Evolutionary conservation across 2,888 invertebrate genomes (phyloP).

Genomic region (Rotaria macrura): DNA sequence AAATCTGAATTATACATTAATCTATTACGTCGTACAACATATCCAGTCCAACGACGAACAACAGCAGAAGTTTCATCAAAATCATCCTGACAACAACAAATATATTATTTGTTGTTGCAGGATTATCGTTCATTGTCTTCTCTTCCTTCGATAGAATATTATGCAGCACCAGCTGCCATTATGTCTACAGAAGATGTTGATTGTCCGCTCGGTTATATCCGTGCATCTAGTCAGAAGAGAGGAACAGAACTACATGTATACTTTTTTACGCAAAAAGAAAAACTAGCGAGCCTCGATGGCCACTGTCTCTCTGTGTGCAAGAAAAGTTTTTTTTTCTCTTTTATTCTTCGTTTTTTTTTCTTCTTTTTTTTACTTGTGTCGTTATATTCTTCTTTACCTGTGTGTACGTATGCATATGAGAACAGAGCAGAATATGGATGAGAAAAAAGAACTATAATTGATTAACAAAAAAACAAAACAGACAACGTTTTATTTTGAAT

Average conservation of each 20-base stretch:
- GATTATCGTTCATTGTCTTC: not conserved
- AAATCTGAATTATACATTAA: conserved; percentile 54
- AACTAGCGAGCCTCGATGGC: not conserved
- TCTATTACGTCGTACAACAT: conserved; percentile 34
- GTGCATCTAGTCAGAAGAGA: conserved; percentile 7
- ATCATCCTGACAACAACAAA: not conserved
- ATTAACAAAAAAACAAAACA: not conserved
- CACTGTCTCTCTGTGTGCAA: not conserved
- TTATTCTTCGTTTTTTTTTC: not conserved
- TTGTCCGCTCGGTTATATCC: not conserved
- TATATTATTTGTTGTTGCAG: too few relatives aligned
- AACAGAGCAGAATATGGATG: not conserved
- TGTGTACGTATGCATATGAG: conserved; percentile 2
- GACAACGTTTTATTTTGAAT: too few relatives aligned
- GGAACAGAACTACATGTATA: not conserved
- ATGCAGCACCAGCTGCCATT: not conserved
- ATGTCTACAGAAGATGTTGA: too few relatives aligned
- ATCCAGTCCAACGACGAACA: not conserved
- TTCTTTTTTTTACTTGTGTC: not conserved
- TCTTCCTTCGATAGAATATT: not conserved
- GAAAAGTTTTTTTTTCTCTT: not conserved
- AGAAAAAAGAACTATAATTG: not conserved
- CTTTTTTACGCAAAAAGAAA: not conserved
- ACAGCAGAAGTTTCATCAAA: not conserved
- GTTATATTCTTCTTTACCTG: not conserved